phyloP scores from a whole-genome alignment of 1,140 invertebrate species.

The Acyrthosiphon pisum region DNA sequence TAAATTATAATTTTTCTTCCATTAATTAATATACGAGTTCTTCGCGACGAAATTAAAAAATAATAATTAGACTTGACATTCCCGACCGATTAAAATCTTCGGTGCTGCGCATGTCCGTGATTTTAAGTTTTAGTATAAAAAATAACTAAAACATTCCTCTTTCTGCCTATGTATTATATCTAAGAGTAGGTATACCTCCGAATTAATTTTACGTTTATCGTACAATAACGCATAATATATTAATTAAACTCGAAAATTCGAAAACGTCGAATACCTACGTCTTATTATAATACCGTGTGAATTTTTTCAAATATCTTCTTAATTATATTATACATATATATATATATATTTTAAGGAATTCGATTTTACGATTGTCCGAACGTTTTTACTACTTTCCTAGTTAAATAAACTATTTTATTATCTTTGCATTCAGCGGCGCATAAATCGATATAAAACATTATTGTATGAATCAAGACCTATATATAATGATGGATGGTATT shows the following conservation, averaged over 20 bases:
- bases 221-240: background rate
- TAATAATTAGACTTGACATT: conserved; percentile 7
- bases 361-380: background rate
- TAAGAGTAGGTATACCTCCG: background rate
- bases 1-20: background rate
- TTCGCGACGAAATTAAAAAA: background rate
- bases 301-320: background rate
- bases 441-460: too few species aligned
- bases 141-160: background rate
- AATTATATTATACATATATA: background rate
- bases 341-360: background rate
- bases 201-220: background rate
- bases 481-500: too few species aligned
- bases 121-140: background rate
- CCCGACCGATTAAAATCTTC: background rate
- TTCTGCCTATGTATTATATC: background rate
- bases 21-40: background rate
- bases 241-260: background rate
- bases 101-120: background rate
- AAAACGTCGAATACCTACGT: background rate
- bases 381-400: background rate
- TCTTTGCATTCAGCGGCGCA: background rate
- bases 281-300: conserved; percentile 6
- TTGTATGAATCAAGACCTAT: too few species aligned
- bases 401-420: background rate